Evolutionary conservation across 2,888 invertebrate species (phyloP), one percentile per base, ranked within the genome.

Genomic region (Polyommatus iphigenia): DNA sequence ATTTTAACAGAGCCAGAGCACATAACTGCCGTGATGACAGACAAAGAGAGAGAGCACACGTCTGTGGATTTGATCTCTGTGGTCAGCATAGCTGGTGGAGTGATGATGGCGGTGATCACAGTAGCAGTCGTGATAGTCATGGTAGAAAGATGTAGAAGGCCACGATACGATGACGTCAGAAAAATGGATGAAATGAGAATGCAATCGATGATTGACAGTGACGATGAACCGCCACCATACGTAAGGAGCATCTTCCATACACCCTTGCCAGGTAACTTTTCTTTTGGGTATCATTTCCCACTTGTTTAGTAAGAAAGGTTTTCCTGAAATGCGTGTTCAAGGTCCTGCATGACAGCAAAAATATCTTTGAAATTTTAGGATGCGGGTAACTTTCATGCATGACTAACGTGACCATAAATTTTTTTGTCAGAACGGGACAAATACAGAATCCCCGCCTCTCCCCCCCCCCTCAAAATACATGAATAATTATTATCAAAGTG

Each of bases 1-100:
- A 93, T 94, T 91, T 94, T 94, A 88, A 94, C 94, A 92, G 94
- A 94, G 82, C 94, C 94, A 80, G 94, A 94, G 86, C 94, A 94
- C 85, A 94, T 94, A 80, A 94, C 94, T 18, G 94, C 94, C 77
- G 92, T 94, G 71, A 92, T 94, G 89, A 92, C 87, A 80, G 94
- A 93, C 24, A 94, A 91, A 82, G 91, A 87, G 62, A 87, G 86
- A 78, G 91, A 92, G 41, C 88, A 87, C 78, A 85, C 89, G 0
- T 91, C 94, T 77, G 87, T 93, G 79, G 91, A 93, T 83, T 87
- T 94, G 76, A 86, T 94, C 83, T 94, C 94, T 59, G 92, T 94
- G 78, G 89, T 94, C 83, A 92, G 94, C 84, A 94, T 95, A 83
- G 94, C 91, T 36, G 94, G 94, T 79, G 94, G 95, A 18, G 89